phyloP scores from a whole-genome alignment of 2,113 vertebrate genomes.

The Nesoenas mayeri region DNA sequence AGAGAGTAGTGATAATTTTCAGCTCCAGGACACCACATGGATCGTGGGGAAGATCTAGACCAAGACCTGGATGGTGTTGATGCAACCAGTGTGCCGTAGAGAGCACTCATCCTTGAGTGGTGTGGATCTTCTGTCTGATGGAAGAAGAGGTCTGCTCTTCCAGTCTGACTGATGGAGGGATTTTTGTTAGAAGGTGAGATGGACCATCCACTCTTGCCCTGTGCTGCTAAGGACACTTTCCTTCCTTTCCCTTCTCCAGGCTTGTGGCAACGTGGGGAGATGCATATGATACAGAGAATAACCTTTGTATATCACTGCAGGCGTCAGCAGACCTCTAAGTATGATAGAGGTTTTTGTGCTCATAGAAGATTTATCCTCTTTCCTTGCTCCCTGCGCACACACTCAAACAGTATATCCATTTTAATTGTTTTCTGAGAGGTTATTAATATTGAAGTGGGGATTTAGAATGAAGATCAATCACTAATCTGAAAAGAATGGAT shows the following conservation, averaged over 20 bases:
- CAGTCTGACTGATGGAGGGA: not conserved
- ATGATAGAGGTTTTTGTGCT: not conserved
- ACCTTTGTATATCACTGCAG: not conserved
- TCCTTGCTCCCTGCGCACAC: not conserved
- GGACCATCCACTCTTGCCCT: not conserved
- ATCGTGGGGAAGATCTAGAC: not conserved
- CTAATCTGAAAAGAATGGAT: not conserved
- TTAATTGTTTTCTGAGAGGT: conserved; percentile 47
- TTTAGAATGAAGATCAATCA: conserved; percentile 32
- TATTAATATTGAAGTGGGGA: conserved; percentile 32
- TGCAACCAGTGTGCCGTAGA: not conserved
- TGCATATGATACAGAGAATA: not conserved
- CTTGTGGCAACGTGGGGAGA: not conserved
- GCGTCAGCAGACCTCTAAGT: not conserved
- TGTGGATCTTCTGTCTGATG: not conserved
- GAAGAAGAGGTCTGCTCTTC: not conserved
- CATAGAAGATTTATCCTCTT: conserved; percentile 10
- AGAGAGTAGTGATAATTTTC: not conserved
- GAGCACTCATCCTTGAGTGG: not conserved
- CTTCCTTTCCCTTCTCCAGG: not conserved
- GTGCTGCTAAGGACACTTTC: not conserved
- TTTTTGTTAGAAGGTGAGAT: not conserved
- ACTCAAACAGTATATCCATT: conserved; percentile 10
- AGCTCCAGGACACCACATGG: accelerated
- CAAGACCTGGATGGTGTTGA: not conserved